Conservation (phyloP, 2,113 vertebrate genomes). For the Daboia siamensis region DNA sequence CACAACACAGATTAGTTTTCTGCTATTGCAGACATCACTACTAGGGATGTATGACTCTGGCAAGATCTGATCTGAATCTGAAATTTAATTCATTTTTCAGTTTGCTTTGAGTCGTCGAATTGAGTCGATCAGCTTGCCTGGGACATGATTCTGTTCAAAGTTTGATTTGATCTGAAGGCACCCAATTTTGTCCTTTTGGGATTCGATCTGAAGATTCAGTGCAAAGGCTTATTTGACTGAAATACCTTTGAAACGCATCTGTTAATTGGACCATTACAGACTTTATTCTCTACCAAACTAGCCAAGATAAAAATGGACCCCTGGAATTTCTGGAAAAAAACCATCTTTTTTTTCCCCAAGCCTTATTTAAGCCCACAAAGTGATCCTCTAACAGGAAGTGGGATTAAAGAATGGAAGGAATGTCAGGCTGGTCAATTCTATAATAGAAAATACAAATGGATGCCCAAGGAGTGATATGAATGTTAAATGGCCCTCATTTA, state of each 20-base stretch:
- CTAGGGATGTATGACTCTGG: not conserved
- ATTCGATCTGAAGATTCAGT: not conserved
- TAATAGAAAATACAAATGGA: constrained; percentile 8
- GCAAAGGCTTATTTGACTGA: not conserved
- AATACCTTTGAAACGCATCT: not conserved
- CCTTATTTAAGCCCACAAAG: not conserved
- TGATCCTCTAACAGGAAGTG: constrained; percentile 10
- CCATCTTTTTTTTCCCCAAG: not conserved
- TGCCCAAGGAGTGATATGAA: constrained; percentile 14
- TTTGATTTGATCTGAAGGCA: not conserved
- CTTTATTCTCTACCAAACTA: not conserved
- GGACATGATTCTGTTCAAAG: not conserved
- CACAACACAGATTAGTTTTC: not conserved
- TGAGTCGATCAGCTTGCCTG: not conserved
- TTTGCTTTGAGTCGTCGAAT: not conserved
- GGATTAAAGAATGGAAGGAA: constrained; percentile 8
- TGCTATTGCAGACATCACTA: not conserved
- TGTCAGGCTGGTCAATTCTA: not conserved
- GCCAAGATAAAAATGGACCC: not conserved
- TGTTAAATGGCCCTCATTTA: constrained; percentile 26
- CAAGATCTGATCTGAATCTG: not conserved
- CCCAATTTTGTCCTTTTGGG: not conserved
- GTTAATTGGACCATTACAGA: not conserved
- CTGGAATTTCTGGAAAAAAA: not conserved
- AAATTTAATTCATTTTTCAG: not conserved